Evolutionary conservation across 2,797 vertebrate genomes (phyloP), one percentile per base, ranked within the genome.

Genomic region (Catamblyrhynchus diadema): DNA sequence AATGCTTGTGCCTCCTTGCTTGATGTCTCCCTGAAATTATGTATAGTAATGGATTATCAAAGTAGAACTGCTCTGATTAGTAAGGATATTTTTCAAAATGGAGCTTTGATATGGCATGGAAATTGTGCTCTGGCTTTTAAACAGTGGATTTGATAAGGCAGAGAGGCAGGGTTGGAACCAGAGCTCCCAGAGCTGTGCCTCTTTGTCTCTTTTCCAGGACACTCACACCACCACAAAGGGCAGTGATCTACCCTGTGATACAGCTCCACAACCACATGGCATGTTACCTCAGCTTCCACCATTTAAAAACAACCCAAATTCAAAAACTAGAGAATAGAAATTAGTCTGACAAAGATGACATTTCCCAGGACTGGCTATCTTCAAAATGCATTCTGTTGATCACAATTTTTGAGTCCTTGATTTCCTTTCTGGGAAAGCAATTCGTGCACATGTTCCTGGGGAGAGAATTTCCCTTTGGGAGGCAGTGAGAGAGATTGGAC

Each of bases 351-450:
- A 93, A 78, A 84, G 32, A 88, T 42, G 64, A 77, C 48, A 85
- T 95, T 94, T 95, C 59, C 80, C 60, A 80, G 71, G 57, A 95
- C 74, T 88, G 67, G 39, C 33, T 74, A 21, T 74, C 45, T 75
- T 65, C 48, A 82, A 64, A 94, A 50, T 61, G 24, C 5, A 6
- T 47, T 60, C 65, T 65, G 19, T 62, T 60, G 86, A 48, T 80
- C 90, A 82, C 77, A 71, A 84, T 25, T 72, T 33, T 91, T 80
- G 78, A 94, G 57, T 72, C 67, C 93, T 85, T 94, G 81, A 87
- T 95, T 95, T 88, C 54, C 35, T 88, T 95, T 94, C 50, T 88
- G 67, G 56, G 45, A 18, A 72, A 94, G 67, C n/a, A 84, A 93
- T 88, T 88, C 90, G 14, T 9, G 3, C 19, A 93, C 19, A 80